Evolutionary conservation across 2,113 vertebrate genomes (phyloP).

Genomic region (Alethe castanea): DNA sequence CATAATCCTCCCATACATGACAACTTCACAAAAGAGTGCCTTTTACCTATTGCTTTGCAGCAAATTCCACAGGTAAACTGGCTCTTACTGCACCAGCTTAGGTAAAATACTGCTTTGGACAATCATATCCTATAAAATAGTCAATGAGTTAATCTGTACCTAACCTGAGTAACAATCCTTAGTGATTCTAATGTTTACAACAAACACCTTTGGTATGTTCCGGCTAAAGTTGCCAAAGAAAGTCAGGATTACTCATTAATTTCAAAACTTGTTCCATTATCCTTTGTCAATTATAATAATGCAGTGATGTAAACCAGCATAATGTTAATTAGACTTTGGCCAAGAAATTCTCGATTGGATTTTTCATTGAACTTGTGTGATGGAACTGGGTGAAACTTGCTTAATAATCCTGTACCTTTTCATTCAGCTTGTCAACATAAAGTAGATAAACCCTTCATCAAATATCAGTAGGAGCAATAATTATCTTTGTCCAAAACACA

Average conservation of each 20-base stretch:
- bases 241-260: not conserved
- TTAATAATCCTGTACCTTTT: not conserved
- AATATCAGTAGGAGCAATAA: not conserved
- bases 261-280: not conserved
- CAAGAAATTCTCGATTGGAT: not conserved
- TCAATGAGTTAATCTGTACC: not conserved
- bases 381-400: not conserved
- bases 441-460: not conserved
- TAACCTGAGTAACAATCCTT: not conserved
- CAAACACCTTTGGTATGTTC: not conserved
- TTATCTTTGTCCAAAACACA: not conserved
- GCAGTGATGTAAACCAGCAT: not conserved
- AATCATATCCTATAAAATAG: not conserved
- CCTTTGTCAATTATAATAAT: not conserved
- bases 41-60: not conserved
- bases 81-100: not conserved
- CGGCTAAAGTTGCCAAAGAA: not conserved
- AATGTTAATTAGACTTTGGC: not conserved
- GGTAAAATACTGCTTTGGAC: not conserved
- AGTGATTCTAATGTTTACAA: not conserved
- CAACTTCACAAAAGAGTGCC: not conserved
- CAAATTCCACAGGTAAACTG: not conserved
- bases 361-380: not conserved
- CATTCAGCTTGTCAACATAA: not conserved
- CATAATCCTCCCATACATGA: not conserved